phyloP scores from a whole-genome alignment of 53 echinoderm and acorn worm species.

The Patiria pectinifera region DNA sequence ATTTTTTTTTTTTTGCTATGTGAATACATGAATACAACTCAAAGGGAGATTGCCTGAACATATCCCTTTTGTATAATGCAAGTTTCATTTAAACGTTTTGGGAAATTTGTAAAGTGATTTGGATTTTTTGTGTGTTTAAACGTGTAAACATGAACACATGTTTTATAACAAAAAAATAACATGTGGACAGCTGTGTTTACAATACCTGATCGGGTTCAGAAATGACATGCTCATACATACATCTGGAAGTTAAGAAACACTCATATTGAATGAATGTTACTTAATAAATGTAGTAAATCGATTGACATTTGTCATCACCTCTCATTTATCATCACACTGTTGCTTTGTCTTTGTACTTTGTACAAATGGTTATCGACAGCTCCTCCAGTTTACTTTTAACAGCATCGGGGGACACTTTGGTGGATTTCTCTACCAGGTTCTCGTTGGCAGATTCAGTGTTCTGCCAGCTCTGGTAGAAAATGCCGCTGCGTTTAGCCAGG shows the following conservation, averaged over 20 bases:
- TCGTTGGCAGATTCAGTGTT: constrained; percentile 24
- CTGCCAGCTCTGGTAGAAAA: constrained; percentile 59
- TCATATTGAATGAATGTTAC: neutral
- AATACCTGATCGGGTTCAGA: neutral
- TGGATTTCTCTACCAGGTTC: constrained; percentile 6
- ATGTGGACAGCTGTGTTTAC: neutral
- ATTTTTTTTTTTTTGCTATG: no score
- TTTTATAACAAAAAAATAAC: no score
- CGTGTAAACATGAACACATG: no score
- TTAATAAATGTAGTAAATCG: neutral
- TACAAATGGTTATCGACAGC: constrained; percentile 32
- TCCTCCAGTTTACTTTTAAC: constrained; percentile 39
- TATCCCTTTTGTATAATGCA: no score
- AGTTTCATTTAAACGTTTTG: no score
- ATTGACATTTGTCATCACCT: neutral
- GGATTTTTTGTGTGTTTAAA: no score
- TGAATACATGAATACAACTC: no score
- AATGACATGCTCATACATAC: neutral
- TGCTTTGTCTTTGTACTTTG: constrained; percentile 23
- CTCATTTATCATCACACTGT: neutral
- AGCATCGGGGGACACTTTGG: constrained; percentile 12
- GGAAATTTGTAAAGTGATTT: no score
- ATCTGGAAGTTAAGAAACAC: neutral
- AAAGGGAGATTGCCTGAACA: no score
- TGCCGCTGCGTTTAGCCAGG: constrained; percentile 59